Percentiles rank a stretch among this genome's conserved stretches.
Conservation (phyloP, 23 tunicate genomes). For the Halocynthia aurantium region DNA sequence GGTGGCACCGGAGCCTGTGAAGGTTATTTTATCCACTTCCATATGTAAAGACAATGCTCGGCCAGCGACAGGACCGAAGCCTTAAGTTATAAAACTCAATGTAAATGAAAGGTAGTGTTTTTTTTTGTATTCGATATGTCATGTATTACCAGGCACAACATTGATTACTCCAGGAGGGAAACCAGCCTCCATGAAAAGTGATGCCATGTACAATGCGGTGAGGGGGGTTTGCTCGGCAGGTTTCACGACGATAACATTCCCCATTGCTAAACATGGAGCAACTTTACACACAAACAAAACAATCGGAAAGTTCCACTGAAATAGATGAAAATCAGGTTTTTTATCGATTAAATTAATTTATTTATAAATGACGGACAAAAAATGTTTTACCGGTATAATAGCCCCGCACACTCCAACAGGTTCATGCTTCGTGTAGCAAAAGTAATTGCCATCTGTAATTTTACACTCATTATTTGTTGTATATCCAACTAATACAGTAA, state of each 20-base stretch:
- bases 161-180: constrained; percentile 94
- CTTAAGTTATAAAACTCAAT: constrained; percentile 8
- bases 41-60: constrained; percentile 33
- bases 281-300: constrained; percentile 82
- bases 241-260: constrained; percentile 83
- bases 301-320: constrained; percentile 94
- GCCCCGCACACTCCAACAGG: constrained; percentile 96
- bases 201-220: constrained; percentile 74
- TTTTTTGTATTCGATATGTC: not conserved
- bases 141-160: constrained; percentile 66
- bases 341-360: not conserved
- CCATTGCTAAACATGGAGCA: constrained; percentile 86
- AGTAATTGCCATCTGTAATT: constrained; percentile 60
- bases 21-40: constrained; percentile 55
- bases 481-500: too few relatives aligned
- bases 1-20: constrained; percentile 43
- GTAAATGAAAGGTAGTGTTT: not conserved
- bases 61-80: constrained; percentile 40
- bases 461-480: not conserved
- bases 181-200: constrained; percentile 82
- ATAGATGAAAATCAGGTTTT: not conserved
- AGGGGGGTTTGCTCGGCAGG: constrained; percentile 91
- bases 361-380: not conserved
- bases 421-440: constrained; percentile 76
- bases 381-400: constrained; percentile 72